Percentiles rank a stretch among this genome's conserved stretches.
Conservation (phyloP, 2,888 invertebrate species). For the Agonum fuliginosum region DNA sequence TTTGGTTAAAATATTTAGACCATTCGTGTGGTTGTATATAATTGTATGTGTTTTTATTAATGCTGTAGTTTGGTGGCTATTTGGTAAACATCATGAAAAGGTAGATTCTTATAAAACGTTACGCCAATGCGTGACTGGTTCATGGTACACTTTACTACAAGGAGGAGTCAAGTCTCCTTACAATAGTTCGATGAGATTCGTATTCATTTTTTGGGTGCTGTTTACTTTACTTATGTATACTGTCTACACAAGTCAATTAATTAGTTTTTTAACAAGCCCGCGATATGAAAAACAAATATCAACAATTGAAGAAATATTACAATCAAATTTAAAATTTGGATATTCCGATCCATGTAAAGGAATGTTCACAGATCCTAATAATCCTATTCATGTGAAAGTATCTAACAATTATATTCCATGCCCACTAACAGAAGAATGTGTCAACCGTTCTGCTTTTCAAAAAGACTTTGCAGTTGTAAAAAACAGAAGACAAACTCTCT, state of each 20-base stretch:
- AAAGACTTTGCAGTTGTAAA: slow-evolving; percentile 63
- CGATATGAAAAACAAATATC: slow-evolving; percentile 57
- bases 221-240: slow-evolving; percentile 45
- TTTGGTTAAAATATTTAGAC: slow-evolving; percentile 21
- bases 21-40: slow-evolving; percentile 24
- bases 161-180: slow-evolving; percentile 3
- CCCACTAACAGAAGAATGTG: slow-evolving; percentile 61
- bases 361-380: background rate
- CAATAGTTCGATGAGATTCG: slow-evolving; percentile 15
- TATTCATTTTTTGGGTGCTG: slow-evolving; percentile 45
- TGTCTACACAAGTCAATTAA: slow-evolving; percentile 40
- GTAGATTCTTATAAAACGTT: background rate
- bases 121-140: background rate
- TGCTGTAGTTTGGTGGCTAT: slow-evolving; percentile 15
- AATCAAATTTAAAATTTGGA: slow-evolving; percentile 25
- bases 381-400: slow-evolving; percentile 54
- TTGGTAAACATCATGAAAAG: slow-evolving; percentile 1
- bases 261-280: slow-evolving; percentile 48
- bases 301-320: slow-evolving; percentile 32
- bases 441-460: slow-evolving; percentile 62
- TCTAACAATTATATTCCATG: slow-evolving; percentile 62
- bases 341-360: background rate
- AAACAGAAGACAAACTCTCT: slow-evolving; percentile 61
- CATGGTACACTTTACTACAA: slow-evolving; percentile 42
- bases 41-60: background rate